phyloP scores from a whole-genome alignment of 2,888 invertebrate genomes.

The Tiliacea citrago region DNA sequence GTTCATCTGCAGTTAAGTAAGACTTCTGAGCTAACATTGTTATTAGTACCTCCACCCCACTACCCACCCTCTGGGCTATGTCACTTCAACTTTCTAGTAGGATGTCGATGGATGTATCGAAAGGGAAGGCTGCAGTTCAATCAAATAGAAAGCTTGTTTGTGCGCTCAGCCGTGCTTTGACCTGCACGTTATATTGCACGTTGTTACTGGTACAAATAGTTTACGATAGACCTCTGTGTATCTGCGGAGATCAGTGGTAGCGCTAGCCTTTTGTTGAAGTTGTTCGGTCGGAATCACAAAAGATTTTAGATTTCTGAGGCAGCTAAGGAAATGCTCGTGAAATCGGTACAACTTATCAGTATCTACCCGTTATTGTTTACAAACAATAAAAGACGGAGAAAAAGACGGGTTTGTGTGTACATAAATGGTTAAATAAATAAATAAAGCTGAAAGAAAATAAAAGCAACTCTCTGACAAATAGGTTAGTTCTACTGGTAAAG shows the following conservation, averaged over 20 bases:
- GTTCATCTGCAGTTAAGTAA: background rate
- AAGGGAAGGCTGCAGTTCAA: slow-evolving; percentile 59
- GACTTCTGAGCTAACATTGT: slow-evolving; percentile 20
- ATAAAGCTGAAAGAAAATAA: background rate
- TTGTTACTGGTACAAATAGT: slow-evolving; percentile 30
- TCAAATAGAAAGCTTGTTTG: slow-evolving; percentile 62
- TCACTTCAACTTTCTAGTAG: slow-evolving; percentile 42
- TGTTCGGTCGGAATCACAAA: background rate
- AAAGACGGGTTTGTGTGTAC: no score
- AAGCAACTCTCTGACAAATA: background rate
- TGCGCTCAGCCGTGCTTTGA: slow-evolving; percentile 41
- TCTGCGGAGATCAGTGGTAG: slow-evolving; percentile 8
- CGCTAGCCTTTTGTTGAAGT: slow-evolving; percentile 15
- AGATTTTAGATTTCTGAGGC: background rate
- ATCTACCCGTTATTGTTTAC: background rate
- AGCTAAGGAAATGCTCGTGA: background rate
- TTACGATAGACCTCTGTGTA: background rate
- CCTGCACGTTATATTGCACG: slow-evolving; percentile 15
- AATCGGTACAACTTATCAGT: no score
- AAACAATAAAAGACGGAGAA: no score
- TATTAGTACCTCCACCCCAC: background rate
- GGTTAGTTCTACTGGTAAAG: background rate
- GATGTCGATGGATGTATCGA: slow-evolving; percentile 54
- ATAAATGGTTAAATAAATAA: no score
- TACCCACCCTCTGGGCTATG: slow-evolving; percentile 31